phyloP scores from a whole-genome alignment of 2,888 invertebrate species.

The Caenorhabditis uteleia region DNA sequence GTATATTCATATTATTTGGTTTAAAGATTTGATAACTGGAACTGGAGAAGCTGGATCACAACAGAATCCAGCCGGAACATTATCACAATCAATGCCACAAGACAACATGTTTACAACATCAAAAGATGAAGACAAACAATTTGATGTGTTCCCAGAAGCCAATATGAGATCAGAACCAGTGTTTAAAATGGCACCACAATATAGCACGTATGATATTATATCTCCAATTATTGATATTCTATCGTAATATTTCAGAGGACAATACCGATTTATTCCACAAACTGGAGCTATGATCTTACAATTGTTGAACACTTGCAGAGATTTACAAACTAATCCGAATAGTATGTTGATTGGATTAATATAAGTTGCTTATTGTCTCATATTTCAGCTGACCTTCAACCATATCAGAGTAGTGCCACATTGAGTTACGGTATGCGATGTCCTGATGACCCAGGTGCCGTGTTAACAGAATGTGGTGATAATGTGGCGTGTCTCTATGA shows the following conservation, averaged over 20 bases:
- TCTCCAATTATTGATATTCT: too few relatives aligned
- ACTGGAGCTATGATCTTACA: conserved; percentile 64
- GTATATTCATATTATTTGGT: neutral
- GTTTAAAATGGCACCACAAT: conserved; percentile 61
- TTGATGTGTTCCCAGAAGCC: conserved; percentile 68
- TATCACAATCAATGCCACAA: conserved; percentile 60
- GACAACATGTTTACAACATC: conserved; percentile 69
- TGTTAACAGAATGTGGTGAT: conserved; percentile 65
- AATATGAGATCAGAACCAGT: conserved; percentile 57
- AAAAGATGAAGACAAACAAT: conserved; percentile 66
- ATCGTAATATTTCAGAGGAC: conserved; percentile 47
- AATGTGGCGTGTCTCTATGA: conserved; percentile 66
- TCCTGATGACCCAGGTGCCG: conserved; percentile 65
- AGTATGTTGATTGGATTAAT: conserved; percentile 31
- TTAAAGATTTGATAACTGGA: conserved; percentile 61
- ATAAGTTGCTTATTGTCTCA: neutral
- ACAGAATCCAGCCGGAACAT: conserved; percentile 54
- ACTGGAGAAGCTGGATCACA: conserved; percentile 61
- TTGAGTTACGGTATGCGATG: conserved; percentile 54
- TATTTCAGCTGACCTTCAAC: conserved; percentile 62
- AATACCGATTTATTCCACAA: conserved; percentile 60
- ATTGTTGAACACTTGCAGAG: conserved; percentile 61
- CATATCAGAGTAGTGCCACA: conserved; percentile 54
- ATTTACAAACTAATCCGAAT: conserved; percentile 57
- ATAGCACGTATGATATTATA: conserved; percentile 56